Evolutionary conservation across 2,797 vertebrate genomes (phyloP).

Genomic region (Hephaestus fuliginosus): DNA sequence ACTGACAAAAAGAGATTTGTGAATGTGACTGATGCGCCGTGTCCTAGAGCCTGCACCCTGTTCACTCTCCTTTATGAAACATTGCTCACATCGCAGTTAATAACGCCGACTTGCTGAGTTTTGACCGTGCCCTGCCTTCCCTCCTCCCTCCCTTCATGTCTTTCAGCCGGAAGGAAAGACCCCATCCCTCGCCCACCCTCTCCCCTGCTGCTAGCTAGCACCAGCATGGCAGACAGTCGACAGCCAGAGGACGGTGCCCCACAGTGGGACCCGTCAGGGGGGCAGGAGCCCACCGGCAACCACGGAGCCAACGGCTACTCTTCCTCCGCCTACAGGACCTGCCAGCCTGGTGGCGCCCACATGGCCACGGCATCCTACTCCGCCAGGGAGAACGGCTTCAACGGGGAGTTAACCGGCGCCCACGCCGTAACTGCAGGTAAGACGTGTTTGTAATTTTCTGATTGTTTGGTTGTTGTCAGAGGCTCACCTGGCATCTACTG

Average conservation of each 20-base stretch:
- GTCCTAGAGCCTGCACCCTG: slow-evolving; percentile 28
- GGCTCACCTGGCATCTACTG: background rate
- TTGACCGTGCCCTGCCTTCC: slow-evolving; percentile 19
- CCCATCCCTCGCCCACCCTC: slow-evolving; percentile 42
- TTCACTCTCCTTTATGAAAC: slow-evolving; percentile 32
- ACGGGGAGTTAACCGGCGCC: slow-evolving; percentile 91
- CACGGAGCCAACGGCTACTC: slow-evolving; percentile 95
- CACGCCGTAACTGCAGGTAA: slow-evolving; percentile 96
- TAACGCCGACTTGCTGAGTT: slow-evolving; percentile 28
- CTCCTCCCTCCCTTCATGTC: slow-evolving; percentile 22
- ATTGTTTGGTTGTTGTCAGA: background rate
- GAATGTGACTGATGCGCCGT: slow-evolving; percentile 52
- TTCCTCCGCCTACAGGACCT: slow-evolving; percentile 86
- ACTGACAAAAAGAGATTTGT: slow-evolving; percentile 62
- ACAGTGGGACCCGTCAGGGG: slow-evolving; percentile 91
- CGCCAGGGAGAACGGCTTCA: slow-evolving; percentile 97
- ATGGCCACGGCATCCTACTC: slow-evolving; percentile 83
- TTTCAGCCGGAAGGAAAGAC: slow-evolving; percentile 61
- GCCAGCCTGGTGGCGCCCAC: slow-evolving; percentile 84
- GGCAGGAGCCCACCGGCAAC: slow-evolving; percentile 88
- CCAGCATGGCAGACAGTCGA: slow-evolving; percentile 95
- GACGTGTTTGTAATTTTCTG: background rate
- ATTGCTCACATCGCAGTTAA: slow-evolving; percentile 34
- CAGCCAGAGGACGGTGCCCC: slow-evolving; percentile 93
- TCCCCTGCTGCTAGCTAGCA: slow-evolving; percentile 70